Conservation (phyloP, 2,113 vertebrate genomes). For the Percina caprodes region DNA sequence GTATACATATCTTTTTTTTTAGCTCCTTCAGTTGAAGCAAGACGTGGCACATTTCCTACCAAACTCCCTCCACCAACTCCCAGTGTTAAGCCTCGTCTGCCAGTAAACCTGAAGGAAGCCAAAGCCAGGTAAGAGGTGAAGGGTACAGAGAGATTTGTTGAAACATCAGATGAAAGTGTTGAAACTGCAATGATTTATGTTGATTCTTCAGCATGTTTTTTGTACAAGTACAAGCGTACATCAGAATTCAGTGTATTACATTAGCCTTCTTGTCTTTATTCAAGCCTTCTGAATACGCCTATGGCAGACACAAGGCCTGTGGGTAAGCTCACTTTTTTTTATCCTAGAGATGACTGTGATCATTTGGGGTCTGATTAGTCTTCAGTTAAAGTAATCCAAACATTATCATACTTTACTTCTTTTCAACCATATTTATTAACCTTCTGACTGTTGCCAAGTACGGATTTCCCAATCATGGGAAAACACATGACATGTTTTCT, state of each 20-base stretch:
- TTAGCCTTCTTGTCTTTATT: constrained; percentile 39
- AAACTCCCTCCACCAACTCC: constrained; percentile 57
- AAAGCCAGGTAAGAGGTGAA: constrained; percentile 65
- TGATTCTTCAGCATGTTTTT: constrained; percentile 1
- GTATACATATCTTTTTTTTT: background rate
- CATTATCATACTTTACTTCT: background rate
- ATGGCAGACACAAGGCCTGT: constrained; percentile 50
- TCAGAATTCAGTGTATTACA: background rate
- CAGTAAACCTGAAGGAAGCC: constrained; percentile 60
- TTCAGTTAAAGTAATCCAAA: constrained; percentile 7
- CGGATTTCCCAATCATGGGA: background rate
- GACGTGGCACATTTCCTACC: constrained; percentile 44
- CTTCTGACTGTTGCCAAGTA: constrained; percentile 1
- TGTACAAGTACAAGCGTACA: background rate
- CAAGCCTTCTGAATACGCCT: constrained; percentile 63
- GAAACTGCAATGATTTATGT: background rate
- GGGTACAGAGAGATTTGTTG: background rate
- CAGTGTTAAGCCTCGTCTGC: constrained; percentile 59
- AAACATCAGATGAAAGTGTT: background rate
- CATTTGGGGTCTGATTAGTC: background rate
- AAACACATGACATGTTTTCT: constrained; percentile 13
- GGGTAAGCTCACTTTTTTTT: constrained; percentile 57
- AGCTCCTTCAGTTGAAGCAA: constrained; percentile 54
- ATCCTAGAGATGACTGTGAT: constrained; percentile 3
- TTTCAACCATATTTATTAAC: background rate